Percentiles rank a stretch among this genome's conserved stretches.
Conservation (phyloP, 2,113 vertebrate species). For the Carassius gibelio region DNA sequence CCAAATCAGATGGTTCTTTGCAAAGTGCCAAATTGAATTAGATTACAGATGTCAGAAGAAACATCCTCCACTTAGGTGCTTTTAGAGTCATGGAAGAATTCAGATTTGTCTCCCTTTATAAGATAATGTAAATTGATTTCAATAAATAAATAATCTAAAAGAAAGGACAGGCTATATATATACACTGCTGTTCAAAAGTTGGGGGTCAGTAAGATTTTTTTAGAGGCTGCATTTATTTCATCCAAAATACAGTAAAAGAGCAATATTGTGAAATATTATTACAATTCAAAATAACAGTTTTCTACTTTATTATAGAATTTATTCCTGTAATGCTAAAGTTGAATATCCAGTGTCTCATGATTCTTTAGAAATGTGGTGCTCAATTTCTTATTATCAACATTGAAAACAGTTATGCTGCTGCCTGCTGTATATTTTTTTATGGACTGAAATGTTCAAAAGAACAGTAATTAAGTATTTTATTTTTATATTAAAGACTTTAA, state of each 20-base stretch:
- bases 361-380: not conserved
- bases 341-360: not conserved
- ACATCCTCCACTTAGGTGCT: conserved; percentile 22
- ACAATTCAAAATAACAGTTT: too few species aligned
- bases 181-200: not conserved
- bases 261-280: not conserved
- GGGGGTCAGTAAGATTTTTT: not conserved
- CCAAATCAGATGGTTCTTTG: conserved; percentile 58
- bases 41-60: conserved; percentile 1
- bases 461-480: not conserved
- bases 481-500: too few species aligned
- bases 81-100: not conserved
- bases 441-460: not conserved
- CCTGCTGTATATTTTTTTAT: too few species aligned
- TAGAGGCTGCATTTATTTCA: not conserved
- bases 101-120: not conserved
- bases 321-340: too few species aligned
- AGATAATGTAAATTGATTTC: not conserved
- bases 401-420: not conserved
- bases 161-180: too few species aligned
- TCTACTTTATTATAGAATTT: too few species aligned
- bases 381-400: not conserved
- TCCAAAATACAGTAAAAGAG: not conserved
- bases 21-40: conserved; percentile 32
- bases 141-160: too few species aligned